Base-by-base conservation (phyloP, 53 echinoderm and acorn worm species). In the Holothuria leucospilota region DNA sequence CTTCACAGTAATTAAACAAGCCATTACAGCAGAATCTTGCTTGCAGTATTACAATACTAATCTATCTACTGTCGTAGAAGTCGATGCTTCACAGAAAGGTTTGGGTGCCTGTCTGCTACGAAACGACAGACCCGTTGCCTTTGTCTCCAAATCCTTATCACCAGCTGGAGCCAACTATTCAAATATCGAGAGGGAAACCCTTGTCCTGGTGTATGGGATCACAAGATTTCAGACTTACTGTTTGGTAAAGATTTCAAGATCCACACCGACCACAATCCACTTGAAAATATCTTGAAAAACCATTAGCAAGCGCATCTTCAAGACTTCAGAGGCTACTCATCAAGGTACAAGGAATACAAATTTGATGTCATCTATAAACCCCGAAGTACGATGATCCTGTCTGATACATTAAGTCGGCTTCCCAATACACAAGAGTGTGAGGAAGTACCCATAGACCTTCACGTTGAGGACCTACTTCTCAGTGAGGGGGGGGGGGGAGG, bases 281-380 rank as follows among this genome's bases (percentile, higher is more conserved):
- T n/a, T 86, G 87, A 25, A 90, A 85, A 85, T 87, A 69, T 0
- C 71, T 70, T 79, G 69, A 59, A 73, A 93, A 88, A 60, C 85
- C 85, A 27, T 56, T 90, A 14, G 56, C 56, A 23, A 86, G 83
- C 59, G 84, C 89, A 16, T 86, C 78, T 69, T 77, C 90, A 53
- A 29, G 88, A 18, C 24, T 88, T 4, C 88, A 5, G 21, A 25
- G 21, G 6, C 63, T 63, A 38, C 74, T 91, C n/a, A 85, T 91
- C 49, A 91, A 89, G 63, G 58, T 85, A 18, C 91, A 94, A 78
- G 82, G 86, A n/a, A 5, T 91, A 94, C 72, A 88, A 88, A 56
- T 86, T 82, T 71, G 59, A 81, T 10, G 39, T 89, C 21, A n/a
- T n/a, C n/a, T n/a, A 40, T 28, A 88, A 81, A 20, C 78, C 91